Percentiles rank a stretch among this genome's conserved stretches.
phyloP scores from a whole-genome alignment of 1,140 invertebrate species.

The Drosophila bipectinata region DNA sequence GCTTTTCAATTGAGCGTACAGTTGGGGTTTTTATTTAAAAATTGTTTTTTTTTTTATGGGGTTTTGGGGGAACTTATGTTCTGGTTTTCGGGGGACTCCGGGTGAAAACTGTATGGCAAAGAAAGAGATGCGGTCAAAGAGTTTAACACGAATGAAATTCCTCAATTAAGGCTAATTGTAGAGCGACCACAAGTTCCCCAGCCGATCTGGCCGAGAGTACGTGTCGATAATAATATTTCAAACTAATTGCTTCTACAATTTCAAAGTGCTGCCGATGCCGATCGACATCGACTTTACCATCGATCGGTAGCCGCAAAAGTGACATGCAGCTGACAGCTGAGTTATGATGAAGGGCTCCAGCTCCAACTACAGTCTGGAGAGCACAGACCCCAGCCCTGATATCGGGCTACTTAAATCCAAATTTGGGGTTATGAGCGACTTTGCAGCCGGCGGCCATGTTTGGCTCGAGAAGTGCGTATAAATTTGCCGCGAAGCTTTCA shows the following conservation, averaged over 20 bases:
- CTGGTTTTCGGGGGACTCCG: conserved; percentile 26
- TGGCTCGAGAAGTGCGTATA: conserved; percentile 65
- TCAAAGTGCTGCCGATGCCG: conserved; percentile 55
- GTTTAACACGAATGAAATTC: conserved; percentile 78
- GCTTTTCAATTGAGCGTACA: conserved; percentile 69
- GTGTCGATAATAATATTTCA: conserved; percentile 82
- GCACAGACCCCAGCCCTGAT: conserved; percentile 5
- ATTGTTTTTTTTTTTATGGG: conserved; percentile 1
- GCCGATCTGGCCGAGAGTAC: conserved; percentile 54
- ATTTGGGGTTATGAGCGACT: conserved; percentile 64
- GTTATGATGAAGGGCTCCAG: conserved; percentile 65
- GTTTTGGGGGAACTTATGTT: conserved; percentile 17
- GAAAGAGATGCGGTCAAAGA: conserved; percentile 75
- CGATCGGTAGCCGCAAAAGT: conserved; percentile 79
- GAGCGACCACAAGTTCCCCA: conserved; percentile 41
- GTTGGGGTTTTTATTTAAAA: conserved; percentile 1
- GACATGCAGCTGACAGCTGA: conserved; percentile 83
- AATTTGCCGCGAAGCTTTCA: conserved; percentile 79
- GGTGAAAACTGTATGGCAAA: conserved; percentile 54
- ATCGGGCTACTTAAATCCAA: conserved; percentile 62
- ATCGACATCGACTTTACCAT: conserved; percentile 44
- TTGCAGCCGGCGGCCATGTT: conserved; percentile 72
- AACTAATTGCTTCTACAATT: conserved; percentile 78
- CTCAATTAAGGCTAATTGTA: conserved; percentile 80
- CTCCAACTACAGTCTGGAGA: conserved; percentile 3